Evolutionary conservation across 1,140 invertebrate genomes (phyloP).

Genomic region (Ceratina japonica): DNA sequence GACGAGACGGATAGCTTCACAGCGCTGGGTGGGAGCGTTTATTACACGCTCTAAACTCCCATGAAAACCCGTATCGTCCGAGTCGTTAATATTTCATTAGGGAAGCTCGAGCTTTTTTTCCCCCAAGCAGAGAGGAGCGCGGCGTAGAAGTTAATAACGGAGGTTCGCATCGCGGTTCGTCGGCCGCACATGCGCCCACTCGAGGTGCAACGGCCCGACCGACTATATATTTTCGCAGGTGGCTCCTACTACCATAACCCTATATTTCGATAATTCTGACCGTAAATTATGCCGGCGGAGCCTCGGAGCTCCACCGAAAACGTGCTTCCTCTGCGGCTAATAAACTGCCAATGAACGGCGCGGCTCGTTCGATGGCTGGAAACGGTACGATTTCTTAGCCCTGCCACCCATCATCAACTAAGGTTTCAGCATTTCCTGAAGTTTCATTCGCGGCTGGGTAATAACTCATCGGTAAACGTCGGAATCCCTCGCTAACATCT

Average conservation of each 20-base stretch:
- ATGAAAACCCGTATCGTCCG: conserved; percentile 45
- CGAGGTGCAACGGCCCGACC: neutral
- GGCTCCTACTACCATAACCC: conserved; percentile 40
- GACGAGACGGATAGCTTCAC: conserved; percentile 19
- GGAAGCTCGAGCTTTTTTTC: conserved; percentile 37
- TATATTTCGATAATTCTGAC: conserved; percentile 56
- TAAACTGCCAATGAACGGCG: conserved; percentile 27
- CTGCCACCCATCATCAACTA: neutral
- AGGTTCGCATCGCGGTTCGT: conserved; percentile 36
- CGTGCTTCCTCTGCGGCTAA: conserved; percentile 30
- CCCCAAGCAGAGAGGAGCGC: neutral
- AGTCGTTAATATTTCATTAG: conserved; percentile 66
- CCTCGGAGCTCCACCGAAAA: conserved; percentile 23
- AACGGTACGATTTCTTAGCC: neutral
- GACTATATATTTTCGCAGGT: conserved; percentile 47
- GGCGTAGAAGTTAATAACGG: conserved; percentile 52
- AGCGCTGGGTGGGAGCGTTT: conserved; percentile 14
- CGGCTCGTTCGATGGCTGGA: neutral
- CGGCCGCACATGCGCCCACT: conserved; percentile 30
- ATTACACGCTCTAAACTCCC: conserved; percentile 44
- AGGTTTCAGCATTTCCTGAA: neutral
- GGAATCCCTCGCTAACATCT: too few relatives aligned
- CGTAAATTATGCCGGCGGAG: conserved; percentile 39
- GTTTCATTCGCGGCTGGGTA: neutral
- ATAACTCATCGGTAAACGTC: too few relatives aligned